phyloP scores from a whole-genome alignment of 2,113 vertebrate species.

The Hystrix brachyura region DNA sequence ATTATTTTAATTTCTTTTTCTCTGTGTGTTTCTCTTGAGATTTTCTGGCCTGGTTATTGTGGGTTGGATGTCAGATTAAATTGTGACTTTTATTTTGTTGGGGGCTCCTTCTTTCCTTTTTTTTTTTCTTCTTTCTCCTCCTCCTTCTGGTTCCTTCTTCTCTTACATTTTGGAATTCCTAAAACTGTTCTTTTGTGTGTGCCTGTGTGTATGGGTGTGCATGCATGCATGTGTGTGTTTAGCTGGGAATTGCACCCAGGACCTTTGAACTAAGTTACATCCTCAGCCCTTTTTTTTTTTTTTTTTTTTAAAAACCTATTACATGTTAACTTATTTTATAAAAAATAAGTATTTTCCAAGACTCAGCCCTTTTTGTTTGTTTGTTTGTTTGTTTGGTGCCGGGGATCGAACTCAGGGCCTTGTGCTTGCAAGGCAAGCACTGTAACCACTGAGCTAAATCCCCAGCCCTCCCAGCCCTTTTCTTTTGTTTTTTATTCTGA shows the following conservation, averaged over 20 bases:
- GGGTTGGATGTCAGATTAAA: neutral
- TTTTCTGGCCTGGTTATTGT: neutral
- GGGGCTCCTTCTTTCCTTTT: neutral
- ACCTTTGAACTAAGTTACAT: neutral
- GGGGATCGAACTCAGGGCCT: too few species aligned
- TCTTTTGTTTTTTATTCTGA: neutral
- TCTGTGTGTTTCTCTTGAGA: neutral
- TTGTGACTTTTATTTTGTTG: neutral
- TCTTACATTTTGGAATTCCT: neutral
- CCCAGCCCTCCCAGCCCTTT: too few species aligned
- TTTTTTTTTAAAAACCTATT: too few species aligned
- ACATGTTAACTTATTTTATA: too few species aligned
- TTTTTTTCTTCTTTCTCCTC: neutral
- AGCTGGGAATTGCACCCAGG: neutral
- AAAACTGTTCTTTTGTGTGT: neutral
- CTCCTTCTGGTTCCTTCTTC: neutral
- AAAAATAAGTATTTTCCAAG: too few species aligned
- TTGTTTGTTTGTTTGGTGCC: too few species aligned
- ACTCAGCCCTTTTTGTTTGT: neutral
- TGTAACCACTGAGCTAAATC: neutral
- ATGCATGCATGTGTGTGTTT: neutral
- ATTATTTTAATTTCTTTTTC: neutral
- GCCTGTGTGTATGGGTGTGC: too few species aligned
- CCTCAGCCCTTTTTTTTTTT: neutral
- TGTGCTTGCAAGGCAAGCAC: too few species aligned